A percentile compares a stretch with the other conserved stretches of the same genome.
Evolutionary conservation across 2,113 vertebrate genomes (phyloP).

Genomic region (Pelecanus crispus): DNA sequence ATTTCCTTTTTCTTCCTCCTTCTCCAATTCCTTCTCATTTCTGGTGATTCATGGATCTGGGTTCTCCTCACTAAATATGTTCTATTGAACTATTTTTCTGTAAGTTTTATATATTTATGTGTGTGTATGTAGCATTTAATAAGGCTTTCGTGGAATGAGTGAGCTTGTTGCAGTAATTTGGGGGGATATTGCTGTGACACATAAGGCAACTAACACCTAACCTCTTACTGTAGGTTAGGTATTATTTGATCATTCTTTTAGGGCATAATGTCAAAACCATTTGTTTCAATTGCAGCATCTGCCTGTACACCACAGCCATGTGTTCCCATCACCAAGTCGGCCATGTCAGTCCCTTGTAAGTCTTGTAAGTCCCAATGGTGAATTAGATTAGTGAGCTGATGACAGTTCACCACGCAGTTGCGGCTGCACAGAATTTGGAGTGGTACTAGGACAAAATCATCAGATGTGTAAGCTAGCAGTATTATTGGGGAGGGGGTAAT

Average conservation of each 20-base stretch:
- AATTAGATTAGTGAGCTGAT: neutral
- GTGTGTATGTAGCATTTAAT: neutral
- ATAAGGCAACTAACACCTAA: neutral
- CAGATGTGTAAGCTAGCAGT: neutral
- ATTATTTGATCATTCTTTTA: neutral
- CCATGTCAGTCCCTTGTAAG: neutral
- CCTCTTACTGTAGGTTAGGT: neutral
- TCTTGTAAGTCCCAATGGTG: fast-evolving
- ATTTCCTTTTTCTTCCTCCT: neutral
- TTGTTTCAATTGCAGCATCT: neutral
- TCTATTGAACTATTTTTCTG: neutral
- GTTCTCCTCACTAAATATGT: neutral
- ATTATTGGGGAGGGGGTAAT: neutral
- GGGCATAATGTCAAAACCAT: neutral
- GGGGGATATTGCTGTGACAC: neutral
- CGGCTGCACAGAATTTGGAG: neutral
- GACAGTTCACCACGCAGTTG: neutral
- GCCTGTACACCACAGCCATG: neutral
- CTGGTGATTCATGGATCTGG: neutral
- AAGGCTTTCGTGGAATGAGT: neutral
- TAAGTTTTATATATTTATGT: neutral
- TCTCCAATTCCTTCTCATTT: neutral
- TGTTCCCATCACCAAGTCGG: fast-evolving
- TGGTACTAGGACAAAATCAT: neutral
- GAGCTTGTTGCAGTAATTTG: neutral